A percentile compares a stretch with the other conserved stretches of the same genome.
phyloP scores from a whole-genome alignment of 2,888 invertebrate genomes.

The Noctuana brunneofusca region DNA sequence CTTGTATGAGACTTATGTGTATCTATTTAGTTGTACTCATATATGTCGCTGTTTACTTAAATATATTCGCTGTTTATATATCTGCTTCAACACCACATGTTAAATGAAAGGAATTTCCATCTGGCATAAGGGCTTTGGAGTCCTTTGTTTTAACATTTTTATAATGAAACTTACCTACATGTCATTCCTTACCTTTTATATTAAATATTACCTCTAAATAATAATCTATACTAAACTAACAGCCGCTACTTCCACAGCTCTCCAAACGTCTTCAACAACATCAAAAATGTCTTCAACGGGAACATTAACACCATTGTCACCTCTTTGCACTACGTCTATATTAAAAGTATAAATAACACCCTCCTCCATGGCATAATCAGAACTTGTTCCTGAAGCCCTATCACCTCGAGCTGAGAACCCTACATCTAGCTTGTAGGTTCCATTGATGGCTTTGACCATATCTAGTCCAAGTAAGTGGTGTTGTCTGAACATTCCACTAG shows the following conservation, averaged over 20 bases:
- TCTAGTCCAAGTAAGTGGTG: slow-evolving; percentile 59
- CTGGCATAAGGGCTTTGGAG: too few species aligned
- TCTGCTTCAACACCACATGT: too few species aligned
- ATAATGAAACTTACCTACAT: too few species aligned
- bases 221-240: slow-evolving; percentile 11
- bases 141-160: too few species aligned
- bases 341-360: slow-evolving; percentile 59
- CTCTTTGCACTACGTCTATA: slow-evolving; percentile 57
- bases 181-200: not conserved
- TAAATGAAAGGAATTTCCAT: too few species aligned
- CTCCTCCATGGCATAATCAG: slow-evolving; percentile 58
- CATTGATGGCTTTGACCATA: slow-evolving; percentile 54
- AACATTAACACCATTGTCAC: slow-evolving; percentile 54
- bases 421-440: slow-evolving; percentile 53
- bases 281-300: slow-evolving; percentile 55
- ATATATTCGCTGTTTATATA: too few species aligned
- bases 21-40: too few species aligned
- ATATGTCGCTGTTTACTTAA: too few species aligned
- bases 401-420: slow-evolving; percentile 58
- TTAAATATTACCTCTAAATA: not conserved
- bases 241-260: slow-evolving; percentile 53
- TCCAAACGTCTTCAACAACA: slow-evolving; percentile 63
- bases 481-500: slow-evolving; percentile 65
- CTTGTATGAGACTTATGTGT: too few species aligned
- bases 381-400: slow-evolving; percentile 65